Conservation (phyloP, 2,888 invertebrate genomes). For the Sicus ferrugineus region DNA sequence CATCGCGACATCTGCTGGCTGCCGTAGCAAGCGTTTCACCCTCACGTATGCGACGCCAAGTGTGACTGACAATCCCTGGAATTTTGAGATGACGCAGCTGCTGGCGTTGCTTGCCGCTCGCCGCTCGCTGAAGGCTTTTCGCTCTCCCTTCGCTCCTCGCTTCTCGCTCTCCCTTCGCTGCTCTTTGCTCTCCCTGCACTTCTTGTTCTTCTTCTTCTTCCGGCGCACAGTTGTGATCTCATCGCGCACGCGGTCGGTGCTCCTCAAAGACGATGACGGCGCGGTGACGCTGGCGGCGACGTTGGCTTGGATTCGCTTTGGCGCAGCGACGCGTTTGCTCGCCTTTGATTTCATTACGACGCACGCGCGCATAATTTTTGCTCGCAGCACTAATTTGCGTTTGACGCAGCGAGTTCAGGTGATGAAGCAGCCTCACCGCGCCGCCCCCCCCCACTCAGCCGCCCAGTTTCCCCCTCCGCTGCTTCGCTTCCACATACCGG, state of each 20-base stretch:
- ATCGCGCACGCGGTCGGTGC: neutral
- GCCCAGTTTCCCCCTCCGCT: neutral
- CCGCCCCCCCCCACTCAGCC: no score
- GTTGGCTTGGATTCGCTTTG: neutral
- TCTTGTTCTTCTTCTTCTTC: neutral
- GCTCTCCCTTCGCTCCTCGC: no score
- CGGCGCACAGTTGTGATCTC: neutral
- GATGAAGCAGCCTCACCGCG: no score
- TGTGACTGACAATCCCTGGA: slow-evolving; percentile 33
- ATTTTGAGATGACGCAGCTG: neutral
- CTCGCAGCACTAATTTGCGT: slow-evolving; percentile 8
- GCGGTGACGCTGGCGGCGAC: neutral
- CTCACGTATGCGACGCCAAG: slow-evolving; percentile 21
- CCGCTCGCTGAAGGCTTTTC: no score
- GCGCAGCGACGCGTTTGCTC: neutral
- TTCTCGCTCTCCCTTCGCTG: neutral
- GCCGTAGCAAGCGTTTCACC: neutral
- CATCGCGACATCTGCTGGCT: no score
- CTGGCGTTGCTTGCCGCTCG: neutral
- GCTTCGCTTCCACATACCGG: neutral
- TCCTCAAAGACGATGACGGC: slow-evolving; percentile 10
- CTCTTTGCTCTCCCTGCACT: neutral
- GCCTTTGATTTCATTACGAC: slow-evolving; percentile 24
- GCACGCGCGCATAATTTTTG: slow-evolving; percentile 26
- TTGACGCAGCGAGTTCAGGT: neutral